Evolutionary conservation across 37 sponge, comb jelly and placozoan genomes (phyloP).

Genomic region (Amphimedon queenslandica): DNA sequence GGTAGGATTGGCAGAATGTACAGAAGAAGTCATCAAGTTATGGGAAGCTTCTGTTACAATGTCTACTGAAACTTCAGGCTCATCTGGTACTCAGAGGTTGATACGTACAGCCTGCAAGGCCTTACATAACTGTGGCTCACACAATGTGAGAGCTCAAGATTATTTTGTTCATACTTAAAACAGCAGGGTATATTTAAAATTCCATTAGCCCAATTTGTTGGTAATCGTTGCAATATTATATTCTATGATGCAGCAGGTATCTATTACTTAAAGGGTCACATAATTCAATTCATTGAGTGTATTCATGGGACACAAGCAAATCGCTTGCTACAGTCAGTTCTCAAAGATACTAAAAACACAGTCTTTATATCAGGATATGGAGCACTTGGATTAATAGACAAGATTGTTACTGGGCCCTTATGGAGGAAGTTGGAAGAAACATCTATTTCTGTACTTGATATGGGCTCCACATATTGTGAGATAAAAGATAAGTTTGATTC

Average conservation of each 20-base stretch:
- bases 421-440: conserved; percentile 32
- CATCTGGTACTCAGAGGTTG: conserved; percentile 30
- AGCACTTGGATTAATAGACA: conserved; percentile 40
- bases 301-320: conserved; percentile 27
- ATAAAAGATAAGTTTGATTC: conserved; percentile 33
- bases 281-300: conserved; percentile 19
- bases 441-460: conserved; percentile 4
- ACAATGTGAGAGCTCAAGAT: conserved; percentile 20
- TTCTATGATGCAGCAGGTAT: conserved; percentile 54
- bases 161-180: conserved; percentile 24
- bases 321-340: conserved; percentile 25
- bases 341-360: conserved; percentile 13
- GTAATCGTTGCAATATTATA: conserved; percentile 34
- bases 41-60: conserved; percentile 24
- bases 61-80: background rate
- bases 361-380: conserved; percentile 24
- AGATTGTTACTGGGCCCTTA: conserved; percentile 39
- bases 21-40: conserved; percentile 20
- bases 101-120: conserved; percentile 55
- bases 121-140: conserved; percentile 34
- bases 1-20: conserved; percentile 43
- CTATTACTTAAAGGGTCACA: conserved; percentile 13
- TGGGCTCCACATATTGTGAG: conserved; percentile 26
- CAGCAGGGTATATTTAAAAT: conserved; percentile 13
- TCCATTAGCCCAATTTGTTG: conserved; percentile 40